Evolutionary conservation across 2,888 invertebrate species (phyloP).

Genomic region (Taenaris catops): DNA sequence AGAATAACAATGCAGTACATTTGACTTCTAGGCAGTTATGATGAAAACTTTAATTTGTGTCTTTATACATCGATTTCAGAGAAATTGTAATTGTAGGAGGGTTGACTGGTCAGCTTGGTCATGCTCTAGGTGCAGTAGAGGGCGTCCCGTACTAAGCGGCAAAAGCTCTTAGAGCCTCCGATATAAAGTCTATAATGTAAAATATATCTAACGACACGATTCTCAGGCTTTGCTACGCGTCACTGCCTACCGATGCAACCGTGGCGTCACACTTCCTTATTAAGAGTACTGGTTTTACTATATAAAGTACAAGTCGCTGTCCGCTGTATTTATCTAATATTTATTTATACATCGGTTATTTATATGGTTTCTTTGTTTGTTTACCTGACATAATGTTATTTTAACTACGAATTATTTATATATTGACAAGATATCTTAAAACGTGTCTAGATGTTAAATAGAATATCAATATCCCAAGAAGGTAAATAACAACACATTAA

Average conservation of each 20-base stretch:
- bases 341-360: constrained; percentile 3
- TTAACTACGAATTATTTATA: too few relatives aligned
- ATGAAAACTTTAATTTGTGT: constrained; percentile 1
- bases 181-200: constrained; percentile 17
- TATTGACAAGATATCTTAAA: too few relatives aligned
- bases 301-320: constrained; percentile 17
- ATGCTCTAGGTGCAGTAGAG: constrained; percentile 26
- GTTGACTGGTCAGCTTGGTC: constrained; percentile 26
- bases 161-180: constrained; percentile 12
- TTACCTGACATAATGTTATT: too few relatives aligned
- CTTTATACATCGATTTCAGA: constrained; percentile 3
- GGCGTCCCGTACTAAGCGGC: constrained; percentile 12
- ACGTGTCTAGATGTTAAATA: too few relatives aligned
- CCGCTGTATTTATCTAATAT: constrained; percentile 8
- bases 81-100: constrained; percentile 26
- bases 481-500: too few relatives aligned
- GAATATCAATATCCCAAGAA: too few relatives aligned
- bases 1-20: too few relatives aligned
- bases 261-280: constrained; percentile 28
- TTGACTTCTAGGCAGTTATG: too few relatives aligned
- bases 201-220: constrained; percentile 36
- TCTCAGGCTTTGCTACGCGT: constrained; percentile 43
- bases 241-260: constrained; percentile 35
- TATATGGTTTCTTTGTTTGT: too few relatives aligned
- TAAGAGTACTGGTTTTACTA: constrained; percentile 18